These are phyloP conservation scores for Lepetodrilus schrolli DNA, from an alignment of 2,888 invertebrate genomes.

Conservation along the genomic window DNA sequence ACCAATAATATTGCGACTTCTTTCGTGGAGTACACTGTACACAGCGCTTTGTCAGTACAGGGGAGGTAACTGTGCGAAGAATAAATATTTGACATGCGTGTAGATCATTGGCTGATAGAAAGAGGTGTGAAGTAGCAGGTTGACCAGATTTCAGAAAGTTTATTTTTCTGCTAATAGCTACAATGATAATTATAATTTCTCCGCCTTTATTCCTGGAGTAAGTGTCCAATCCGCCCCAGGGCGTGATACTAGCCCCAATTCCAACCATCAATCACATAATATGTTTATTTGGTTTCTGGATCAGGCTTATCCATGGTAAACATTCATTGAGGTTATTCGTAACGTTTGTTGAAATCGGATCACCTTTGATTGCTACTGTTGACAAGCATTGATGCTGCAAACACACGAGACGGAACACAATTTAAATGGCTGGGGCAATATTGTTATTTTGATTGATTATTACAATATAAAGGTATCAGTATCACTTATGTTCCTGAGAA, in stretches of 20 bases:
- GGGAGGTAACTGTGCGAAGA: background rate
- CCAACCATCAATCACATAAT: conserved; percentile 18
- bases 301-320: background rate
- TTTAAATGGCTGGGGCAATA: background rate
- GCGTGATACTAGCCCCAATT: background rate
- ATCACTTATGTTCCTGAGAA: too few species aligned
- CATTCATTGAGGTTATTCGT: background rate
- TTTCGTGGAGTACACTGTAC: background rate
- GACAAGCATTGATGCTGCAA: background rate
- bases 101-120: background rate
- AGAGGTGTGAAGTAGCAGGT: background rate
- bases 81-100: background rate
- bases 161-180: background rate
- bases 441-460: background rate
- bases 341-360: conserved; percentile 14
- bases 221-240: too few species aligned
- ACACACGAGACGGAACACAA: background rate
- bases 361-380: background rate
- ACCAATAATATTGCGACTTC: background rate
- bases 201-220: too few species aligned
- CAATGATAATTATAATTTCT: too few species aligned
- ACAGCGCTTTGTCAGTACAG: background rate
- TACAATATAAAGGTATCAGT: too few species aligned
- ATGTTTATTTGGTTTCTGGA: conserved; percentile 2
- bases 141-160: background rate